phyloP scores from a whole-genome alignment of 2,888 invertebrate genomes.

The Phanerotoma sp. region DNA sequence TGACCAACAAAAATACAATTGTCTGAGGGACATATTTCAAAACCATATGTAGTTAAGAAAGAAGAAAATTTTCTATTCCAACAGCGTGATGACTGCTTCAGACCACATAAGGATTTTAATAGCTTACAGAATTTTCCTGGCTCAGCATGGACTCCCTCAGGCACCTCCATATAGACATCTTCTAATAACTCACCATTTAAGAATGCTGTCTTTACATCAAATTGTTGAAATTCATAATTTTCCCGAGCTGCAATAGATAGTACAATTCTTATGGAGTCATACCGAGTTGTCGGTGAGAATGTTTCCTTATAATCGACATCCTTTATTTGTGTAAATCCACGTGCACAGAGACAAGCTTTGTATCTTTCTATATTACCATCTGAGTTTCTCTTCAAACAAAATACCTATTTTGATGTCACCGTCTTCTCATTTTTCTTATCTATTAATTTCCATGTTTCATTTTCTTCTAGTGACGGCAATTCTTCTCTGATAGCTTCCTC shows the following conservation, averaged over 20 bases:
- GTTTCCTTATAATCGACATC: constrained; percentile 1
- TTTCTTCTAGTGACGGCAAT: not conserved
- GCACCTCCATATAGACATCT: not conserved
- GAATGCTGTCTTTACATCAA: not conserved
- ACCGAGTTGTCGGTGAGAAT: constrained; percentile 3
- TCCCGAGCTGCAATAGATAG: not conserved
- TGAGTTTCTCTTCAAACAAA: not conserved
- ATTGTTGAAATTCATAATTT: not conserved
- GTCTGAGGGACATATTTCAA: too few relatives aligned
- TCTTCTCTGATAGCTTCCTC: too few relatives aligned
- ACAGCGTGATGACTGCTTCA: constrained; percentile 1
- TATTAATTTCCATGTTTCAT: not conserved
- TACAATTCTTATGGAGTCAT: constrained; percentile 9
- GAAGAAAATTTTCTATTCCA: constrained; percentile 6
- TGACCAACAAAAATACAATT: too few relatives aligned
- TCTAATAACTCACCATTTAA: not conserved
- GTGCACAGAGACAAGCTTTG: constrained; percentile 9
- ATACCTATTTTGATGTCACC: not conserved
- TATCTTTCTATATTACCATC: not conserved
- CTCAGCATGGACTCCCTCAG: not conserved
- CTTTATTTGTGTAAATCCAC: not conserved
- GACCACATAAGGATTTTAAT: not conserved
- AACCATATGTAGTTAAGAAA: too few relatives aligned
- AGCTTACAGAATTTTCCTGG: not conserved
- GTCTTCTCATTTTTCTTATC: not conserved